Conservation (phyloP, 2,113 vertebrate genomes). For the Dasyurus viverrinus region DNA sequence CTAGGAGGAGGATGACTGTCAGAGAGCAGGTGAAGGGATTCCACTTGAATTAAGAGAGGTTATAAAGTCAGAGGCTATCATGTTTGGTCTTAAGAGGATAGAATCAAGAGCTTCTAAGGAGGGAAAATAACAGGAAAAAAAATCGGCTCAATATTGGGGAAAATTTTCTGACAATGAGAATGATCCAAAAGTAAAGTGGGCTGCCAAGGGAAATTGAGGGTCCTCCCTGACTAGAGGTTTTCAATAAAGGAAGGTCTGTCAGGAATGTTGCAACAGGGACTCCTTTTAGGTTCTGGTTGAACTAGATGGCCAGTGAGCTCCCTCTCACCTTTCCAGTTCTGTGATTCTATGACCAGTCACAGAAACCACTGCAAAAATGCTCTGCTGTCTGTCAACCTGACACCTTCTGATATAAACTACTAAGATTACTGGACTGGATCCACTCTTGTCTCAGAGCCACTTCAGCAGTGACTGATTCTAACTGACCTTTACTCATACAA, state of each 20-base stretch:
- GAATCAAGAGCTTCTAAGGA: neutral
- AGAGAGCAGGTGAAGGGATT: slow-evolving; percentile 3
- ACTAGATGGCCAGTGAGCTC: neutral
- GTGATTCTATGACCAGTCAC: neutral
- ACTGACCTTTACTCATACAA: neutral
- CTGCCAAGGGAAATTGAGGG: neutral
- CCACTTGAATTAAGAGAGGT: neutral
- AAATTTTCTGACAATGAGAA: neutral
- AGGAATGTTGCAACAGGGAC: neutral
- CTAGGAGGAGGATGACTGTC: neutral
- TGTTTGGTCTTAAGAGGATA: neutral
- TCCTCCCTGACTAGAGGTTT: neutral
- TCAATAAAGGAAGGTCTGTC: neutral
- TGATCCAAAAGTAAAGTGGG: neutral
- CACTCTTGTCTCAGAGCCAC: neutral
- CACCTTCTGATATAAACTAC: neutral
- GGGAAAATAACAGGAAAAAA: neutral
- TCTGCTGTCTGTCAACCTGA: neutral
- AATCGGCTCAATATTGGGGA: neutral
- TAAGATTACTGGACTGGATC: neutral
- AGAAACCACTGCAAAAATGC: neutral
- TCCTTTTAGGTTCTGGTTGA: neutral
- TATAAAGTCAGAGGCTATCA: neutral
- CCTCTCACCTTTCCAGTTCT: neutral
- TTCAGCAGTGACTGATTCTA: neutral